A percentile compares a stretch with the other conserved stretches of the same genome.
These are phyloP conservation scores for Drosophila mimetica DNA, from an alignment of 2,888 invertebrate genomes.

Conservation along the genomic window DNA sequence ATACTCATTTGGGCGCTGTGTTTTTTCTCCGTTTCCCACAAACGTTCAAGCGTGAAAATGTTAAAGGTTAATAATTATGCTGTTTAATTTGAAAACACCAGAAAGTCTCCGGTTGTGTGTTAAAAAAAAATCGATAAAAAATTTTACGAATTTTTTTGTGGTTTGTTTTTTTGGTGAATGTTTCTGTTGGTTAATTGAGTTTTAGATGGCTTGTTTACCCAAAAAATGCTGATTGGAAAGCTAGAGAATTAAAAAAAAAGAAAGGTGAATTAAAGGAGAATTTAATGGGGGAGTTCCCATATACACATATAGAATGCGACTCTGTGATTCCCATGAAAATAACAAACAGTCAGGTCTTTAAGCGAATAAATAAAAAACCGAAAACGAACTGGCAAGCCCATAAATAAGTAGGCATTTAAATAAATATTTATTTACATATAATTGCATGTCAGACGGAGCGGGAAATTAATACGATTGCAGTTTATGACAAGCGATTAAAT, in stretches of 20 bases:
- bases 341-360: neutral
- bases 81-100: constrained; percentile 37
- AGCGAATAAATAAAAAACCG: constrained; percentile 3
- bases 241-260: neutral
- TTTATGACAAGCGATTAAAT: constrained; percentile 78
- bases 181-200: constrained; percentile 33
- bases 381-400: constrained; percentile 28
- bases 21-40: constrained; percentile 54
- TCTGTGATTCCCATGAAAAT: constrained; percentile 5
- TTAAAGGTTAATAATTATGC: constrained; percentile 74
- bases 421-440: constrained; percentile 76
- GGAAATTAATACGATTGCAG: constrained; percentile 75
- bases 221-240: constrained; percentile 34
- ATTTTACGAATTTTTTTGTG: constrained; percentile 42
- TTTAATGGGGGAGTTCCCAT: constrained; percentile 27
- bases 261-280: neutral
- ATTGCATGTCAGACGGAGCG: constrained; percentile 61
- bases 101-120: constrained; percentile 6
- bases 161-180: constrained; percentile 27
- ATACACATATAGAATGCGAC: neutral
- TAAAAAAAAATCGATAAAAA: constrained; percentile 41
- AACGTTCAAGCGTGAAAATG: constrained; percentile 71
- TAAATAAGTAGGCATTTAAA: constrained; percentile 72
- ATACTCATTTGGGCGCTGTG: constrained; percentile 36
- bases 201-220: constrained; percentile 13